Base-by-base conservation (phyloP, 2,797 vertebrate genomes). In the Lutjanus campechanus region DNA sequence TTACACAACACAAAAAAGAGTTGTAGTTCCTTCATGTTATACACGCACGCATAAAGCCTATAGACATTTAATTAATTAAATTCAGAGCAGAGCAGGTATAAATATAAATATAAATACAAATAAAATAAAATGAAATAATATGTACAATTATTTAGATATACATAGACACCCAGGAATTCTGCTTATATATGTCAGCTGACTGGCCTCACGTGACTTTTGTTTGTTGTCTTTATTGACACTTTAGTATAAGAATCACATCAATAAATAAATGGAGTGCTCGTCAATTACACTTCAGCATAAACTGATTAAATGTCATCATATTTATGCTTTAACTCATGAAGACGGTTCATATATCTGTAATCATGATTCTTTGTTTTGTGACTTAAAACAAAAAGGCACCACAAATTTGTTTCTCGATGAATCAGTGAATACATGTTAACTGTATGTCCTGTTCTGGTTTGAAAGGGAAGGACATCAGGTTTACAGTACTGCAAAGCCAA, bases 401-500 rank as follows among this genome's bases (percentile, higher is more conserved):
- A 61, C 4, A 19, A 5, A 0, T 61, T 56, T 40, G 4, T 58
- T 46, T 22, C 19, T 16, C 54, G 16, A 60, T 61, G 15, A 55
- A 67, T 61, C 62, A 29, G 15, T 67, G 10, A 58, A 81, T 20
- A 70, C 22, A 69, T 46, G 41, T 53, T 67, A 47, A 74, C 60
- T 44, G 43, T 71, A 29, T 71, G 81, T 77, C 62, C 49, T 55
- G 68, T 58, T 41, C 53, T 71, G 54, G 17, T 60, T 73, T 75
- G 12, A 85, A 62, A 67, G 43, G 36, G 74, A 85, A 85, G 68
- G 60, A 71, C 76, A 17, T 25, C 5, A 55, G 16, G 66, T 89
- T 89, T 88, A 88, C 56, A 74, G 73, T 36, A 51, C 54, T n/a
- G 77, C 43, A n/a, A 50, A 81, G 63, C 67, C 53, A 67, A 64